Evolutionary conservation across 2,888 invertebrate species (phyloP).

Genomic region (Matsumyia berberina): DNA sequence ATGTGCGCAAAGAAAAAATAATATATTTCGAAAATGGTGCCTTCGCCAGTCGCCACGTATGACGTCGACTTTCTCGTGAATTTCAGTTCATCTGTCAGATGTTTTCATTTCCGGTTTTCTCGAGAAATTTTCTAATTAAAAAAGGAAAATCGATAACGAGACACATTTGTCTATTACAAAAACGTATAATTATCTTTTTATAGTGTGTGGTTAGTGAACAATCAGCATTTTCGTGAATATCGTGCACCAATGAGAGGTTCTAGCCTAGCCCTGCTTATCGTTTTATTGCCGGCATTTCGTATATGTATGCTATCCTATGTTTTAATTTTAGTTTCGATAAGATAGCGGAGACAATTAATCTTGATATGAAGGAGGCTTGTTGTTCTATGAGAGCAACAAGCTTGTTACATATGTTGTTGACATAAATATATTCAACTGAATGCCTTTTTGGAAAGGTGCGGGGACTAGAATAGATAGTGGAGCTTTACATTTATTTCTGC

Average conservation of each 20-base stretch:
- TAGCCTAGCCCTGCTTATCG: neutral
- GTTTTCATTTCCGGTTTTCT: slow-evolving; percentile 31
- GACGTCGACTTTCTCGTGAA: slow-evolving; percentile 20
- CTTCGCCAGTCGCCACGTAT: slow-evolving; percentile 64
- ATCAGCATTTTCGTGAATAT: slow-evolving; percentile 20
- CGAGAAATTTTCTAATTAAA: neutral
- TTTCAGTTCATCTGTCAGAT: slow-evolving; percentile 8
- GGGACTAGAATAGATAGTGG: no score
- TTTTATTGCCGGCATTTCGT: slow-evolving; percentile 40
- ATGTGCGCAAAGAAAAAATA: slow-evolving; percentile 6
- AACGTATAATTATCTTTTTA: slow-evolving; percentile 2
- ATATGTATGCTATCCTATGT: slow-evolving; percentile 11
- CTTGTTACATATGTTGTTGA: neutral
- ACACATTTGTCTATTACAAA: neutral
- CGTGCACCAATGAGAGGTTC: neutral
- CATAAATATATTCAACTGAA: neutral
- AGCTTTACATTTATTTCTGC: no score
- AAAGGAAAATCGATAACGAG: slow-evolving; percentile 42
- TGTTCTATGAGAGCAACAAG: slow-evolving; percentile 7
- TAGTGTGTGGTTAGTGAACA: slow-evolving; percentile 1
- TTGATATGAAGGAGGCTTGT: neutral
- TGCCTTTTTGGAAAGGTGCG: neutral
- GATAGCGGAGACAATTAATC: neutral
- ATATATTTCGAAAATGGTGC: slow-evolving; percentile 16
- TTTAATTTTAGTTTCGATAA: slow-evolving; percentile 19